phyloP scores from a whole-genome alignment of 2,797 vertebrate species.

The Chaunax sp. region DNA sequence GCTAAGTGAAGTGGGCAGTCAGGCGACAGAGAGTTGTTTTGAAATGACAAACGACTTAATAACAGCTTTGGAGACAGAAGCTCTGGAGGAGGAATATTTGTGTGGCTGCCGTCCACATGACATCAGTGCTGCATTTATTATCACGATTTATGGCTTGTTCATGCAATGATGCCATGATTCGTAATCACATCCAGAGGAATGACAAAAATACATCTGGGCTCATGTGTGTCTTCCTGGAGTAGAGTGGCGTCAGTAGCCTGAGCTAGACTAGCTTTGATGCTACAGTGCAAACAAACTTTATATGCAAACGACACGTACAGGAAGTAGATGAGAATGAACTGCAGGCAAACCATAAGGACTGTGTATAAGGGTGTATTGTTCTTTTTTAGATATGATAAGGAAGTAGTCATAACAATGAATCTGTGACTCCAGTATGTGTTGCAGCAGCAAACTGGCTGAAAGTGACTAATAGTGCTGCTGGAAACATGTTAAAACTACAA shows the following conservation, averaged over 20 bases:
- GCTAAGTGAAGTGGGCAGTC: conserved; percentile 55
- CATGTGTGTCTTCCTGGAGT: no score
- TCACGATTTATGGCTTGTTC: neutral
- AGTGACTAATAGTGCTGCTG: neutral
- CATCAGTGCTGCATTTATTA: conserved; percentile 25
- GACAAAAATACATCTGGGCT: neutral
- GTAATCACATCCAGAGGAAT: neutral
- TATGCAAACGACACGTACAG: no score
- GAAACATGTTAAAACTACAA: no score
- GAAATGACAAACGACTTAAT: conserved; percentile 72
- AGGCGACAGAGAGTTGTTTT: conserved; percentile 29
- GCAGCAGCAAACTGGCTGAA: neutral
- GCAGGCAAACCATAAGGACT: no score
- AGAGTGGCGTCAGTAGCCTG: no score
- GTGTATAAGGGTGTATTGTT: no score
- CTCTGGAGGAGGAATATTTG: conserved; percentile 31
- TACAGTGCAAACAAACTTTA: no score
- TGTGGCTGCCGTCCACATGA: conserved; percentile 40
- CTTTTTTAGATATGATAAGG: no score
- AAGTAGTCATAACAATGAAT: no score
- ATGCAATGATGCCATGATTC: no score
- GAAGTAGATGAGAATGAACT: no score
- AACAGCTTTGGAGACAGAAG: conserved; percentile 20
- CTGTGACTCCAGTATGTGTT: neutral
- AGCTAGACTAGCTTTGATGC: no score